Base-by-base conservation (phyloP, 2,113 vertebrate species). In the Scolopax mira region DNA sequence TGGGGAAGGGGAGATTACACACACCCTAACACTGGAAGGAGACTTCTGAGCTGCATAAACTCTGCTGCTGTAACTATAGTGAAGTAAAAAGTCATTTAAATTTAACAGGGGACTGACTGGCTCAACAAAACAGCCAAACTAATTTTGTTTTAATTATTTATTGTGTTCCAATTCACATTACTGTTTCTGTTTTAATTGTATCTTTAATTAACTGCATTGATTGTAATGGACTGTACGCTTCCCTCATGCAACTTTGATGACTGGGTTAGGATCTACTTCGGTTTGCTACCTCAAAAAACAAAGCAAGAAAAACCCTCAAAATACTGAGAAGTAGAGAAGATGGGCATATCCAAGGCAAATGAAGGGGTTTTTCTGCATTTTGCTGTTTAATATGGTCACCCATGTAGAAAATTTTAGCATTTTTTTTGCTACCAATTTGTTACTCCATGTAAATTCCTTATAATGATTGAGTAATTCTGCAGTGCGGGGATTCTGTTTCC, bases 141-240 rank as follows among this genome's bases (percentile, higher is more conserved):
- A 96, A 96, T 96, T 96, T 94, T 83, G 66, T 13, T 93, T 94
- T 88, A 95, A 97, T 97, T 87, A 95, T 96, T 96, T 94, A 85
- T 81, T 92, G 79, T 93, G 90, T 87, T 93, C 73, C 74, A 92
- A 17, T 79, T 94, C 94, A 93, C 93, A 69, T 90, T 72, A 80
- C 85, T 79, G 69, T 44, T 89, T 93, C 92, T 75, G 42, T 44
- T 94, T 90, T 96, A 95, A 96, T 84, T 92, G 85, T 89, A 92
- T 95, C 96, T 96, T 97, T 96, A 96, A 96, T 97, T 97, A 96
- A 94, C 79, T 90, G 37, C 73, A 96, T 95, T 88, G 88, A 96
- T 94, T 94, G 18, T 57, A 84, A 39, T 54, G 78, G 73, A 60
- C 86, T 75, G 73, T 75, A 57, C 49, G 10, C 41, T 84, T 86